These are phyloP conservation scores for Cygnus buccinator DNA, from an alignment of 2,113 vertebrate genomes.

Conservation along the genomic window DNA sequence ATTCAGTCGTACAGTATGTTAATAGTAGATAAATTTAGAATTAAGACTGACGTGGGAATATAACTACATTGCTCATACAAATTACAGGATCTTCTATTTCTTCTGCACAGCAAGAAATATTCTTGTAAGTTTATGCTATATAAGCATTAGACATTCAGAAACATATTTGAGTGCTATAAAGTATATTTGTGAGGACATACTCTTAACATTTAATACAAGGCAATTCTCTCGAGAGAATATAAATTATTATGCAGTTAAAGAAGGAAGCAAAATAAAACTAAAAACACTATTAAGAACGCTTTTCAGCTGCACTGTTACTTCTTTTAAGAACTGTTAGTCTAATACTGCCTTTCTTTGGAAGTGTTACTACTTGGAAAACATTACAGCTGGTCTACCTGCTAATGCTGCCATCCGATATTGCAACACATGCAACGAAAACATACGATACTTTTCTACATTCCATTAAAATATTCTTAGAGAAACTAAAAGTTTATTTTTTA, in stretches of 20 bases:
- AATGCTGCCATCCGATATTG: neutral
- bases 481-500: slow-evolving; percentile 78
- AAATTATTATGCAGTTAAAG: neutral
- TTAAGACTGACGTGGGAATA: neutral
- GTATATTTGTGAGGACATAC: neutral
- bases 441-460: neutral
- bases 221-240: neutral
- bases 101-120: neutral
- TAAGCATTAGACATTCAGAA: neutral
- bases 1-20: neutral
- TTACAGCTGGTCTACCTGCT: neutral
- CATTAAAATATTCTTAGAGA: slow-evolving; percentile 5
- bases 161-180: neutral
- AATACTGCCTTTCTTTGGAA: neutral
- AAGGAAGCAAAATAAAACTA: neutral
- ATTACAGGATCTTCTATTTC: neutral
- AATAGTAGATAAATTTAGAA: neutral
- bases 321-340: neutral
- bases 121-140: neutral
- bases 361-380: neutral
- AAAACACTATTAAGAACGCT: neutral
- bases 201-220: neutral
- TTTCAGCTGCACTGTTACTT: neutral
- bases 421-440: neutral
- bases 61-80: neutral